Evolutionary conservation across 2,888 invertebrate species (phyloP), one percentile per base, ranked within the genome.

Genomic region (Cacoxenus indagator): DNA sequence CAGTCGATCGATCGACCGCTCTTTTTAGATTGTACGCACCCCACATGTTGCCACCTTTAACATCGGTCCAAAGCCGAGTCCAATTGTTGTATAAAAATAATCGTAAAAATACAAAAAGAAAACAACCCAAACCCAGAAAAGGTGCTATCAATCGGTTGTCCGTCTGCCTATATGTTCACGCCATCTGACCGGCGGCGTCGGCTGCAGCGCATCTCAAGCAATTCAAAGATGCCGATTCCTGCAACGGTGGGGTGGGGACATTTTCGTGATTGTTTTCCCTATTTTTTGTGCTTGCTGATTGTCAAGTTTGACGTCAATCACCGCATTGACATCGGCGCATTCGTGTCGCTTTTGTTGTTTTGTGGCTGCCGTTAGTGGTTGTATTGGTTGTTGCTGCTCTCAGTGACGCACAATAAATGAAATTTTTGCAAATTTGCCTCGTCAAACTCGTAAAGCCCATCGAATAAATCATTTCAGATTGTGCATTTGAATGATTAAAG

Each of bases 291-390:
- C 31, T 51, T 62, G 45, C 75, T 74, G 76, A 79, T 78, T 78
- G 81, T 71, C 76, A 78, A 77, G 75, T 74, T 77, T 73, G 75
- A 73, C 78, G 78, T 75, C 74, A 76, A 78, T 75, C 77, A 73
- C 76, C 76, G 76, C 75, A 68, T 66, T 76, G 75, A 75, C 77
- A 77, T 76, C 79, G 76, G 78, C 77, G 78, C 80, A 75, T 43
- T 43, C 45, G 17, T 71, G 76, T 55, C 37, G 67, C 57, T 65
- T 29, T 67, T 72, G 59, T 70, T 69, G 65, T 57, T 19, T 67
- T 57, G 55, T 43, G 43, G 80, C 73, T 70, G 70, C 73, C 75
- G 76, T 51, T n/a, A 43, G 70, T 31, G 31, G 9, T 31, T 4
- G 9, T 31, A 9, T 6, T 31, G 37, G 37, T 37, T 37, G 37